Evolutionary conservation across 2,797 vertebrate genomes (phyloP).

Genomic region (Echiichthys vipera): DNA sequence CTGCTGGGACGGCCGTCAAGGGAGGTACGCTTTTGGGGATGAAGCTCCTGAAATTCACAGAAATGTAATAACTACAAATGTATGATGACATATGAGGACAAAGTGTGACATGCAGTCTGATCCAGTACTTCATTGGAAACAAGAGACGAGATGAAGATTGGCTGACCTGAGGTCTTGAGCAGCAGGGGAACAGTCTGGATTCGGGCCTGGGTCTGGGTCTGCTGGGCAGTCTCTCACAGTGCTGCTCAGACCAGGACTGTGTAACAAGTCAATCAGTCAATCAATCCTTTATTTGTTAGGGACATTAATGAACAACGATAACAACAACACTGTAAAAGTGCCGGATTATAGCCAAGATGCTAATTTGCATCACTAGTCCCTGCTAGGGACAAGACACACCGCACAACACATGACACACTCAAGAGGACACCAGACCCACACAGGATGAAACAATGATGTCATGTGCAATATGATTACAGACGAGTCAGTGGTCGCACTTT

Average conservation of each 20-base stretch:
- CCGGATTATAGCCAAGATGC: too few species aligned
- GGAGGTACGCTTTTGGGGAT: not conserved
- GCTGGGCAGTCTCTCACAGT: constrained; percentile 16
- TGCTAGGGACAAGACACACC: too few species aligned
- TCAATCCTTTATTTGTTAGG: too few species aligned
- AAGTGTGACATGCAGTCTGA: not conserved
- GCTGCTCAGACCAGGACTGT: constrained; percentile 39
- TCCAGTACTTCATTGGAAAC: not conserved
- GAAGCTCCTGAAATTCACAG: constrained; percentile 51
- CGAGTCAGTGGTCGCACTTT: too few species aligned
- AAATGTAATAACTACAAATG: not conserved
- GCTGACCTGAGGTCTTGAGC: constrained; percentile 61
- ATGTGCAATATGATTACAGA: too few species aligned
- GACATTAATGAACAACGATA: too few species aligned
- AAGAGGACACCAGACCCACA: too few species aligned
- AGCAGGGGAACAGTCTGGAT: constrained; percentile 11
- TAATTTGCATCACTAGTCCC: too few species aligned
- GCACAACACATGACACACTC: too few species aligned
- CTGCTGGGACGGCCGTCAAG: not conserved
- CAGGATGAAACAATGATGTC: too few species aligned
- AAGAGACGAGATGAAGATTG: not conserved
- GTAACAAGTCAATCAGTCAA: too few species aligned
- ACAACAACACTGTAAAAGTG: too few species aligned
- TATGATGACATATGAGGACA: not conserved
- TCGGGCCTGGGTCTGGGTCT: constrained; percentile 2